Evolutionary conservation across 2,797 vertebrate genomes (phyloP), one percentile per base, ranked within the genome.

Genomic region (Channallabes apus): DNA sequence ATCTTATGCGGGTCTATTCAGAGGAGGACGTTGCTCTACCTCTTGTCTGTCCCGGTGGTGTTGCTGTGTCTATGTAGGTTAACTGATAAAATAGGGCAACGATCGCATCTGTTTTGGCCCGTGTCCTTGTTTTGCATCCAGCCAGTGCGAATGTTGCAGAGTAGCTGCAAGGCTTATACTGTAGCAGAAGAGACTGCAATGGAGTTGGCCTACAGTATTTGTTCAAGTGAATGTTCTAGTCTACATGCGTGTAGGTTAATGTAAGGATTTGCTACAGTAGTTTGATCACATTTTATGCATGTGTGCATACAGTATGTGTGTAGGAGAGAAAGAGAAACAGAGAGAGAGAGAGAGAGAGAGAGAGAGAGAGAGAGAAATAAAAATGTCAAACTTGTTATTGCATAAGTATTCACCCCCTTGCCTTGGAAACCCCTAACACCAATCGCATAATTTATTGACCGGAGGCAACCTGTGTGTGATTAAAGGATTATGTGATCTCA

Each of bases 61-160:
- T 72, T 79, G 32, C 76, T 78, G 38, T 79, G 81, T 82, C 76
- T 84, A 87, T 88, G 78, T 88, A 86, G 87, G 87, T 88, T 82
- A 87, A 35, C 41, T 61, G n/a, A 61, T 35, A 73, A 59, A 86
- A 35, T 72, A 58, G 29, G 78, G 51, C 82, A 61, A 4, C 29
- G 32, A 51, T 32, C 12, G 79, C 35, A 59, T 68, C 51, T 67
- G 80, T 82, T 69, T 62, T 46, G 64, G 80, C 56, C 64, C 2
- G 27, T 80, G 81, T 82, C 82, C 75, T 82, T 81, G 61, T 85
- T 85, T 71, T 64, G 35, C 22, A 22, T 72, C 20, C 32, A 76
- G 46, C 58, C 15, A 38, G 12, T 82, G 3, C 46, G 20, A 71
- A 62, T 64, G 56, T 46, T 38, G 38, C 27, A 72, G 69, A 72